Evolutionary conservation across 2,113 vertebrate genomes (phyloP), one percentile per base, ranked within the genome.

Genomic region (Acrocephalus arundinaceus): DNA sequence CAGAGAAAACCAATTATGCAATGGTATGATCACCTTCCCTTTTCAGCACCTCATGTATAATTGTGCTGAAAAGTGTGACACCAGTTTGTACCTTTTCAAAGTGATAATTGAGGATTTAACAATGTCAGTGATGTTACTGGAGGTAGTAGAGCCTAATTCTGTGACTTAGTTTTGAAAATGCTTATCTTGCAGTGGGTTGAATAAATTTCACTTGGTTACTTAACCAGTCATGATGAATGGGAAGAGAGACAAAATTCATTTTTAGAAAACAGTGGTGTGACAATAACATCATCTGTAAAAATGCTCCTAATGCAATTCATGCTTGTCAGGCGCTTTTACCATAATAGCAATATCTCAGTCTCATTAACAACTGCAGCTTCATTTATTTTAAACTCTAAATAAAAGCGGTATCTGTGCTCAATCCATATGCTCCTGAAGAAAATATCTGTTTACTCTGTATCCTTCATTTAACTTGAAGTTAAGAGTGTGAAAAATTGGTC

Each of bases 131-230:
- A 77, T 13, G 14, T 88, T 87, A 51, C 59, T 59, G 28, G 91
- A 95, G 48, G 66, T 87, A 93, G 91, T 1, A 4, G 27, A 87
- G 48, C 71, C 58, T 85, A 81, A 95, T 80, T 82, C 71, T 43
- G 80, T 37, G 61, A 94, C 58, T 93, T 65, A 45, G 70, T 80
- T 97, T 86, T 63, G 17, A 87, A 96, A 94, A 88, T 51, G 15
- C 31, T 84, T 49, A 62, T 41, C 48, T 62, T 68, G 58, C 57
- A 85, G 89, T 43, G 31, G 30, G 68, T 93, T 95, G 95, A 91
- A 97, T 90, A 59, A 59, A 97, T 96, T 96, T 62, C 33, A 75
- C 73, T 87, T 96, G 48, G 68, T 94, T 95, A 87, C 85, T 96
- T 96, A 91, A 89, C 51, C 78, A 73, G 39, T 83, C 74, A 75